These are phyloP conservation scores for Ectobius pallidus DNA, from an alignment of 2,888 invertebrate species.

Conservation along the genomic window DNA sequence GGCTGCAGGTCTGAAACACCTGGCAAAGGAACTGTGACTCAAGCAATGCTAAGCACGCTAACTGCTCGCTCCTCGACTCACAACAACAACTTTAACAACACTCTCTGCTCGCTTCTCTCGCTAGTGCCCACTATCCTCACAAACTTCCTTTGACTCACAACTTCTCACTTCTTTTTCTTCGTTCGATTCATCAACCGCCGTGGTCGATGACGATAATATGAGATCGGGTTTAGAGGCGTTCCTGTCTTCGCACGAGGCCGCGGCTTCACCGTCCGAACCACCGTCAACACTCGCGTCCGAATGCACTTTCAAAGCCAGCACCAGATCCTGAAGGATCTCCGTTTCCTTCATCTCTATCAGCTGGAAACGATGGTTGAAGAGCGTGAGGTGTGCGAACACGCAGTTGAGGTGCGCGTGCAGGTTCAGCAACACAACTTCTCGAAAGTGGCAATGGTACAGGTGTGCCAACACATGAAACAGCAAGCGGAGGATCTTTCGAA, in stretches of 20 bases:
- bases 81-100: slow-evolving; percentile 39
- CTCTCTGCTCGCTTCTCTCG: slow-evolving; percentile 4
- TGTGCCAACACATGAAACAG: slow-evolving; percentile 98
- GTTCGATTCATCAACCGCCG: not conserved
- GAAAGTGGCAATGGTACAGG: slow-evolving; percentile 97
- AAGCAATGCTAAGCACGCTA: not conserved
- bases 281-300: slow-evolving; percentile 20
- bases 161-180: slow-evolving; percentile 24
- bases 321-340: slow-evolving; percentile 90
- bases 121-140: slow-evolving; percentile 24
- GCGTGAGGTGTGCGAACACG: slow-evolving; percentile 95
- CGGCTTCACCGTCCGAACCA: slow-evolving; percentile 3
- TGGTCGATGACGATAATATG: slow-evolving; percentile 19
- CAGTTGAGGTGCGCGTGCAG: slow-evolving; percentile 97
- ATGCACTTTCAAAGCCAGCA: slow-evolving; percentile 70
- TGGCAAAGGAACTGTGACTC: not conserved
- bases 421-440: slow-evolving; percentile 90
- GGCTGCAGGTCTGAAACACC: not conserved
- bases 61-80: slow-evolving; percentile 34
- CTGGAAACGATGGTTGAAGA: slow-evolving; percentile 81
- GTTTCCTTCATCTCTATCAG: slow-evolving; percentile 90
- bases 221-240: slow-evolving; percentile 29
- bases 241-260: slow-evolving; percentile 4
- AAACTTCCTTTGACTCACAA: slow-evolving; percentile 17
- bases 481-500: slow-evolving; percentile 94